Base-by-base conservation (phyloP, 2,888 invertebrate species). In the Coleophora flavipennella region DNA sequence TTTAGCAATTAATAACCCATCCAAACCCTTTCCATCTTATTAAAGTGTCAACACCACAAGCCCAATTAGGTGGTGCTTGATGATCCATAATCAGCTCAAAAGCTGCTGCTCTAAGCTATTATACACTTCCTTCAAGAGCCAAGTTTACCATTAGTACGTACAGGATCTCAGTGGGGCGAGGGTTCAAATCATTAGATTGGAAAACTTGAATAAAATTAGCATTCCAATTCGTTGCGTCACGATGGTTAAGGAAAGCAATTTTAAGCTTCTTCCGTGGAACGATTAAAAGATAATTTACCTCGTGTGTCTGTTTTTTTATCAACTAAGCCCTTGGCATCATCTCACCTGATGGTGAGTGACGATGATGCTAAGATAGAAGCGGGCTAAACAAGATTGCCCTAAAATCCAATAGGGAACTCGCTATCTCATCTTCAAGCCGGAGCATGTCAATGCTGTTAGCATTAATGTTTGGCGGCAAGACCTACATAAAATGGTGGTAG, bases 161-260 rank as follows among this genome's bases (percentile, higher is more conserved):
- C 6, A 20, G 6, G 20, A 20, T 20, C 6, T 6, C 6, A 6
- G 20, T 6, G 41, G 48, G 55, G 28, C 51, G 55, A 49, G 48
- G 47, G 48, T 51, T 42, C 39, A 35, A 42, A 40, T 47, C 56
- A 62, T 50, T 61, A 57, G 54, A 41, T 51, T 55, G 62, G 60
- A 64, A 64, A 49, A 57, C 58, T 65, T 61, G 66, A 70, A 67
- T 61, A 47, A 56, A 57, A 73, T 72, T 73, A 59, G 59, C 69
- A 66, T 66, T 49, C 4, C n/a, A 8, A 31, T 31, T 9, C 45
- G 39, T 46, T 41, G 40, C 43, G 44, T 41, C 41, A 35, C 2
- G 9, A 29, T n/a, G 11, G 29, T 3, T n/a, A n/a, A 29, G 10
- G 9, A 8, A 29, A 29, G 4, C 11, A n/a, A n/a, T 29, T 6